Percentiles rank a stretch among this genome's conserved stretches.
phyloP scores from a whole-genome alignment of 2,888 invertebrate genomes.

The Ypsolopha sequella region DNA sequence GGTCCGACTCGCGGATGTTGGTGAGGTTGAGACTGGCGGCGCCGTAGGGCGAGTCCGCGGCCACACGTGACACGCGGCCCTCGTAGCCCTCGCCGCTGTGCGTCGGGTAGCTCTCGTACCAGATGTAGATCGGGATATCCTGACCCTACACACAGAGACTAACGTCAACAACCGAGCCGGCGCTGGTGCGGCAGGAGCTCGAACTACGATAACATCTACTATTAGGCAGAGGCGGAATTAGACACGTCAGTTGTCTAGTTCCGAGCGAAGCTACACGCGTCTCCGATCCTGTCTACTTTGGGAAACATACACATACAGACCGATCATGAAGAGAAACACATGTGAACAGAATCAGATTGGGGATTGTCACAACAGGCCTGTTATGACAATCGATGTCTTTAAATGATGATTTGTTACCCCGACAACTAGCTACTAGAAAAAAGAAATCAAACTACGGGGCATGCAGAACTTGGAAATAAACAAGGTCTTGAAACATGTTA shows the following conservation, averaged over 20 bases:
- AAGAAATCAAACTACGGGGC: not conserved
- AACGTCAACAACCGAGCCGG: not conserved
- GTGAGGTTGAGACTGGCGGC: slow-evolving; percentile 96
- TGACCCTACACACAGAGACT: slow-evolving; percentile 78
- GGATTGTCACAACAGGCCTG: slow-evolving; percentile 12
- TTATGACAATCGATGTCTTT: not conserved
- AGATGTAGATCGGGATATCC: slow-evolving; percentile 97
- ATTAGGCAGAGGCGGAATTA: slow-evolving; percentile 4
- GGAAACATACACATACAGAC: slow-evolving; percentile 11
- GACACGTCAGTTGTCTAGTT: slow-evolving; percentile 3
- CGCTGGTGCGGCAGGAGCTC: not conserved
- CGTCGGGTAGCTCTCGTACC: slow-evolving; percentile 98
- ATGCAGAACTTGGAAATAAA: not conserved
- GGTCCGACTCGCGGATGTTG: slow-evolving; percentile 91
- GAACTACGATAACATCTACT: not conserved
- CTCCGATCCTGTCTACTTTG: slow-evolving; percentile 30
- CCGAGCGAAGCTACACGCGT: slow-evolving; percentile 14
- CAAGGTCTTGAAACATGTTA: not conserved
- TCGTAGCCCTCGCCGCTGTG: slow-evolving; percentile 96
- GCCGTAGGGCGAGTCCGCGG: slow-evolving; percentile 89
- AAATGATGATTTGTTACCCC: not conserved
- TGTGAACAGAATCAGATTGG: slow-evolving; percentile 20
- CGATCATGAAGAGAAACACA: slow-evolving; percentile 12
- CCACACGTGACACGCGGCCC: slow-evolving; percentile 90
- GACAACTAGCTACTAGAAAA: not conserved